Evolutionary conservation across 2,888 invertebrate species (phyloP), one percentile per base, ranked within the genome.

Genomic region (Microctonus hyperodae): DNA sequence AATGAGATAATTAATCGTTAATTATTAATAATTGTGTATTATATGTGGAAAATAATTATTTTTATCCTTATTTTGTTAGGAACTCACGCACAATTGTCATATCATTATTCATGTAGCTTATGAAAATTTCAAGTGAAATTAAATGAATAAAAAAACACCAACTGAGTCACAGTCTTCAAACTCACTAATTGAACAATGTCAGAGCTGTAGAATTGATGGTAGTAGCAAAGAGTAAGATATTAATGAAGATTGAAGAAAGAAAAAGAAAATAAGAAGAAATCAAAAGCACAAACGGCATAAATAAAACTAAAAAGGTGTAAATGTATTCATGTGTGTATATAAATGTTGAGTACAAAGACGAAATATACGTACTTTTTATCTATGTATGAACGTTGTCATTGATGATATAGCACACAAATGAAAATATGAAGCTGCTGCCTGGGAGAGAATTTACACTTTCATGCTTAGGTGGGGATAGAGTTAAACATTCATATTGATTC

Each of bases 121-220:
- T 2, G 10, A 10, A 50, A 22, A 50, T 7, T 48, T 22, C 48
- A 23, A 50, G n/a, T 11, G 25, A 51, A 16, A 25, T 55, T 37
- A 6, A 16, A 40, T 28, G 44, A 48, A 60, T 9, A 31, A 55
- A 53, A 37, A 25, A 40, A 4, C 1, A 50, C 20, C 13, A 59
- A 16, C 37, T n/a, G 55, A 62, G 65, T 78, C 78, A 77, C 78
- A 79, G 74, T 77, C 79, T 78, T 77, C 72, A 73, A n/a, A n/a
- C n/a, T n/a, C 71, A 72, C 74, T 79, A 73, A 73, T 76, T 71
- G 72, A 79, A 73, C 74, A 70, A 56, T 37, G 33, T 63, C n/a
- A n/a, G 60, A 64, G 61, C 64, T 40, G 59, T 55, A 55, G 61
- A 66, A 66, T 66, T 61, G 64, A 66, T 60, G 58, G 33, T 51